Conservation (phyloP, 2,113 vertebrate genomes). For the Halichoerus grypus region DNA sequence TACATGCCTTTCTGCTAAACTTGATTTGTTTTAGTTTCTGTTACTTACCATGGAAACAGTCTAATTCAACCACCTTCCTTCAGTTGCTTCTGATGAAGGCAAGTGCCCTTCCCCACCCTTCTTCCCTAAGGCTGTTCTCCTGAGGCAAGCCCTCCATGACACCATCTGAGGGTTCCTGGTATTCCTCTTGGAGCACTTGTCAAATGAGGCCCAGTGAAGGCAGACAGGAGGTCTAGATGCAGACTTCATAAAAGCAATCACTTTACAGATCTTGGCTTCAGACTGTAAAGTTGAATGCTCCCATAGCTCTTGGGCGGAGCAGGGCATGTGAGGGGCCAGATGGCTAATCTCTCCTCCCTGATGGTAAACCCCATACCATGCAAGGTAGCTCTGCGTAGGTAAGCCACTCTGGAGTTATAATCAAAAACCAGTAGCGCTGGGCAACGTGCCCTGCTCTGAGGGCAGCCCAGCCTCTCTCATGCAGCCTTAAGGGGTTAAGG, state of each 20-base stretch:
- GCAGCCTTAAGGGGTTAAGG: neutral
- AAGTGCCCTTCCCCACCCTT: too few species aligned
- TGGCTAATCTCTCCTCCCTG: neutral
- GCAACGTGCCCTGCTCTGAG: neutral
- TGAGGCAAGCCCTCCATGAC: neutral
- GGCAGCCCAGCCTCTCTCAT: neutral
- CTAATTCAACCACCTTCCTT: neutral
- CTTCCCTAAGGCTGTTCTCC: neutral
- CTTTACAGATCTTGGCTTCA: neutral
- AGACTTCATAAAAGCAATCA: neutral
- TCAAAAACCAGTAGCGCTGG: neutral
- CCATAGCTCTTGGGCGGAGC: neutral
- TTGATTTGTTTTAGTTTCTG: neutral
- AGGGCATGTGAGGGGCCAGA: neutral
- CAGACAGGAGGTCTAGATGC: too few species aligned
- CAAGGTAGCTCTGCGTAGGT: neutral
- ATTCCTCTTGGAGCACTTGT: neutral
- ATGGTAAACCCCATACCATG: neutral
- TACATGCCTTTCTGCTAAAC: neutral
- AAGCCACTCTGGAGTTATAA: neutral
- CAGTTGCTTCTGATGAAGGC: neutral
- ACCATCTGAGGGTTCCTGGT: neutral
- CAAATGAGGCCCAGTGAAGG: neutral
- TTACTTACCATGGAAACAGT: neutral
- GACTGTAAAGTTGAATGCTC: neutral